Evolutionary conservation across 2,797 vertebrate genomes (phyloP), one percentile per base, ranked within the genome.

Genomic region (Rachycentron canadum): DNA sequence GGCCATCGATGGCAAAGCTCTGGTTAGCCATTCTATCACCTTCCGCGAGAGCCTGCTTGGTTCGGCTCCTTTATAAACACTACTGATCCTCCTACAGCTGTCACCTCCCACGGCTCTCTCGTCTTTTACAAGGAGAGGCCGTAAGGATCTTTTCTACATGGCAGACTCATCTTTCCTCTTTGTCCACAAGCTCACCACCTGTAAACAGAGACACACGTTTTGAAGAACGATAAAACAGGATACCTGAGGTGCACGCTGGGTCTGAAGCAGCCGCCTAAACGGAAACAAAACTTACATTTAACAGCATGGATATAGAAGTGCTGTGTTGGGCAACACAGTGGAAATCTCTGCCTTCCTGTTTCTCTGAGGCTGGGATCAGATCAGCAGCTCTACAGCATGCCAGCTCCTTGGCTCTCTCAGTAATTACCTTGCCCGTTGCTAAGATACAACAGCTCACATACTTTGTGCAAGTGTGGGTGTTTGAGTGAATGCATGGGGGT

Each of bases 391-490:
- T 91, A 93, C 90, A 88, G 89, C 92, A 93, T 93, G 92, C 93
- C 94, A 94, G 92, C 91, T 94, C 92, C 93, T 94, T 90, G 93
- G 91, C 94, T 94, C 91, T 93, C 93, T 93, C 92, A 90, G 92
- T 94, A 94, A 95, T 94, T 94, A 94, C 93, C 93, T 93, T 91
- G 91, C 93, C 92, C 91, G 94, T 95, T 95, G 94, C 93, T 95
- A 94, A 94, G 94, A 93, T 95, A 95, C 93, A 93, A 91, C 92
- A 92, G 93, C 93, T 93, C 93, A 90, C 93, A 93, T 93, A 94
- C 91, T 94, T 95, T 94, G 93, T 94, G 92, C 91, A 90, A 91
- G 93, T 94, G 93, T 94, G 94, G 91, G 93, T 94, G 93, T 94
- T 92, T 93, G 92, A 92, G 90, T 93, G 92, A 92, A 93, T 91